A percentile compares a stretch with the other conserved stretches of the same genome.
These are phyloP conservation scores for Archips crataeganus DNA, from an alignment of 2,888 invertebrate species.

Conservation along the genomic window DNA sequence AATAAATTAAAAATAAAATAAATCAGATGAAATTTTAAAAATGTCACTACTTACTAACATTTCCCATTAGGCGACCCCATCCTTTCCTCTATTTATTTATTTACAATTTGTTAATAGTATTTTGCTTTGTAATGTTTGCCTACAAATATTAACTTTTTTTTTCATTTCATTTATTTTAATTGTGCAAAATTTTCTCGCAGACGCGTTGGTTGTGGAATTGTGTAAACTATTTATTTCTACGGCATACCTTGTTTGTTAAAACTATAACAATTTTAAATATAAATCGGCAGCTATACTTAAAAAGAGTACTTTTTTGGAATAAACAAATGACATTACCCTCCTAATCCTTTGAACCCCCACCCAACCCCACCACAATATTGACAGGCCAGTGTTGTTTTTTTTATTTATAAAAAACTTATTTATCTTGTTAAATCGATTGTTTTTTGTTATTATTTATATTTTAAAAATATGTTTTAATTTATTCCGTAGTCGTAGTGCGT, in stretches of 20 bases:
- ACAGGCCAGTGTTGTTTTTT: slow-evolving; percentile 84
- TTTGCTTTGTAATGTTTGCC: slow-evolving; percentile 80
- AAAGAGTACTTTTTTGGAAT: slow-evolving; percentile 76
- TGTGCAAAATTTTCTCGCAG: slow-evolving; percentile 49
- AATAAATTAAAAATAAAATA: neutral
- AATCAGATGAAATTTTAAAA: slow-evolving; percentile 36
- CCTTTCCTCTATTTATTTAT: slow-evolving; percentile 78
- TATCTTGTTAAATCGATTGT: slow-evolving; percentile 80
- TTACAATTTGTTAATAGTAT: slow-evolving; percentile 69
- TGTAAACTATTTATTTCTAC: slow-evolving; percentile 69
- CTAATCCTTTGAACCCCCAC: slow-evolving; percentile 43
- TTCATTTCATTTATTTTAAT: slow-evolving; percentile 51
- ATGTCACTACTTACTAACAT: slow-evolving; percentile 58
- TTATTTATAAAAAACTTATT: slow-evolving; percentile 78
- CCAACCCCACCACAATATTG: slow-evolving; percentile 76
- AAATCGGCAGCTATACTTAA: slow-evolving; percentile 83
- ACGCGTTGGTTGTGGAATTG: slow-evolving; percentile 69
- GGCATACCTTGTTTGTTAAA: slow-evolving; percentile 71
- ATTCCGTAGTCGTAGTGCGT: slow-evolving; percentile 77
- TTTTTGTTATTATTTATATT: slow-evolving; percentile 82
- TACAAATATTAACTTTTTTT: slow-evolving; percentile 64
- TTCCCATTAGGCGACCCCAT: slow-evolving; percentile 64
- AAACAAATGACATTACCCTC: slow-evolving; percentile 77
- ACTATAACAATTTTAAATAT: slow-evolving; percentile 72
- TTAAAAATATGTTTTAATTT: slow-evolving; percentile 79